Base-by-base conservation (phyloP, 2,113 vertebrate genomes). In the Trematocara unimaculatum region DNA sequence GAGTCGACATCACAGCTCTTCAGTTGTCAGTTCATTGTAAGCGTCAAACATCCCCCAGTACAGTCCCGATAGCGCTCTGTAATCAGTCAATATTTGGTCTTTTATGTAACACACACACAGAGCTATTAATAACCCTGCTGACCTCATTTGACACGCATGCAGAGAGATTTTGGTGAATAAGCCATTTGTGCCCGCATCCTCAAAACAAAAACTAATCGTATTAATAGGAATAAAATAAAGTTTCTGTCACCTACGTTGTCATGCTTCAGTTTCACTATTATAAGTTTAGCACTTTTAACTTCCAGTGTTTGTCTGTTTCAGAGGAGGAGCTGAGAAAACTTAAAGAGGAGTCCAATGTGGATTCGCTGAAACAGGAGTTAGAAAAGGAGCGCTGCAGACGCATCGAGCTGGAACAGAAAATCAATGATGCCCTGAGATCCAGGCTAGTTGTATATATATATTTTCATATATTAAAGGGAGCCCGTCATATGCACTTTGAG, bases 301-400 rank as follows among this genome's bases (percentile, higher is more conserved):
- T 77, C 45, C 45, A 4, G 10, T 12, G 15, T 29, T 77, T 18
- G 3, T 38, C 9, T 85, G 38, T 88, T 89, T 64, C 95, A 99
- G 99, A 99, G 96, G 99, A 99, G 91, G 99, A 99, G 93, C 96
- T 99, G 85, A 96, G 96, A 93, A 99, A 99, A 88, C 96, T 99
- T 7, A 92, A 97, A 56, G 98, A 99, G 79, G 99, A 99, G 90
- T 97, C 97, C 13, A 98, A 97, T 0, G 83, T 97, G 3, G 98
- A 99, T 84, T 95, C 90, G 0, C 95, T 99, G 90, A 97, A 95
- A 35, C 98, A 97, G 92, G 98, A 99, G 84, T 96, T 99, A 87
- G 98, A 99, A 92, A 98, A 96, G 53, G 98, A 99, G 84, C 97
- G 97, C 42, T 93, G 95, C 87, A 97, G 96, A 77, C 96, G 98